These are phyloP conservation scores for Cyrtodaria siliqua DNA, from an alignment of 2,888 invertebrate species.

Conservation along the genomic window DNA sequence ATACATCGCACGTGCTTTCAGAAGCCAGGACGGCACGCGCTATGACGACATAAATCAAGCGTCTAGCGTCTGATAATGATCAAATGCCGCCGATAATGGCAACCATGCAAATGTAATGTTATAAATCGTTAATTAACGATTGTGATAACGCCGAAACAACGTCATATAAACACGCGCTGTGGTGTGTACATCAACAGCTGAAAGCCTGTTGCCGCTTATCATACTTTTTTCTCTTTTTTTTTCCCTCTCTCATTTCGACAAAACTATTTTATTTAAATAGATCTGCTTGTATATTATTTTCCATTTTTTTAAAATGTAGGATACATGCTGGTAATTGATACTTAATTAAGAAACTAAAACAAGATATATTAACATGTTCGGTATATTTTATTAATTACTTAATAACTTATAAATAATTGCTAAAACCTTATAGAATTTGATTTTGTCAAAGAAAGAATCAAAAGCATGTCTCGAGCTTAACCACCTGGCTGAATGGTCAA, in stretches of 20 bases:
- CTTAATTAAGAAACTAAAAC: too few relatives aligned
- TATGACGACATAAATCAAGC: slow-evolving; percentile 65
- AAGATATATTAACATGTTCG: too few relatives aligned
- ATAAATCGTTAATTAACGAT: slow-evolving; percentile 60
- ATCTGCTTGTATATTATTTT: too few relatives aligned
- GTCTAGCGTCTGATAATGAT: slow-evolving; percentile 55
- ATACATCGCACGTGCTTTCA: slow-evolving; percentile 39
- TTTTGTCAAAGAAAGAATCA: too few relatives aligned
- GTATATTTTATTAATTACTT: too few relatives aligned
- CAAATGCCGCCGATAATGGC: slow-evolving; percentile 50
- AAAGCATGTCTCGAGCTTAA: too few relatives aligned
- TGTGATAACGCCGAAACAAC: not conserved
- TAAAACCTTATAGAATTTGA: too few relatives aligned
- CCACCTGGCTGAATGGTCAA: too few relatives aligned
- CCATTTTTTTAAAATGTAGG: too few relatives aligned
- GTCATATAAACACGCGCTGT: slow-evolving; percentile 29
- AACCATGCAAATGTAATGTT: slow-evolving; percentile 52
- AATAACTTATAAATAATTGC: too few relatives aligned
- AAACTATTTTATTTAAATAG: too few relatives aligned
- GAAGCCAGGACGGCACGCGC: slow-evolving; percentile 58
- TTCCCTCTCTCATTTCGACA: not conserved
- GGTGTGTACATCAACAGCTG: slow-evolving; percentile 39
- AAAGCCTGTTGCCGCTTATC: slow-evolving; percentile 56
- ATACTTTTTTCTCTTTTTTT: not conserved
- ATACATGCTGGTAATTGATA: too few relatives aligned